Conservation (phyloP, 2,113 vertebrate genomes). For the Prunella himalayana region DNA sequence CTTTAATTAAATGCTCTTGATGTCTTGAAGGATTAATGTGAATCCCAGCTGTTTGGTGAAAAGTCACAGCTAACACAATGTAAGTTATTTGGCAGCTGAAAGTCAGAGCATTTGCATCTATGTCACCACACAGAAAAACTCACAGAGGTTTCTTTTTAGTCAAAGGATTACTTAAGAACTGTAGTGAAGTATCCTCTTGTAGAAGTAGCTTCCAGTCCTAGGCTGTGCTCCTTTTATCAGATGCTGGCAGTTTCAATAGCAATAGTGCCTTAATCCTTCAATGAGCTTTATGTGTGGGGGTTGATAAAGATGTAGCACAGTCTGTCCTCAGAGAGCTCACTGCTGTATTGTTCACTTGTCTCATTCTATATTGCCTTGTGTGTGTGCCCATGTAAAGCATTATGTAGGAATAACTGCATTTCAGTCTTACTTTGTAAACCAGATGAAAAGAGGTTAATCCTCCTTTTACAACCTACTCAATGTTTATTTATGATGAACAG, state of each 20-base stretch:
- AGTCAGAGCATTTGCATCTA: not conserved
- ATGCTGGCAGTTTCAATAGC: not conserved
- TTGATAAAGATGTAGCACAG: not conserved
- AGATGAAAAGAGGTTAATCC: not conserved
- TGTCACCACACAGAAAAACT: not conserved
- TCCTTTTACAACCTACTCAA: not conserved
- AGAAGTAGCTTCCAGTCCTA: not conserved
- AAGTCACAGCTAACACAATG: not conserved
- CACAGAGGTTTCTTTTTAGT: not conserved
- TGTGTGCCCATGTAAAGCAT: not conserved
- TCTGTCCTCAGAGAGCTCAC: not conserved
- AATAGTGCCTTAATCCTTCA: not conserved
- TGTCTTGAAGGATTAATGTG: not conserved
- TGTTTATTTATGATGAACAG: not conserved
- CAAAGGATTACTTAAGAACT: not conserved
- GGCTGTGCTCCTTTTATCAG: not conserved
- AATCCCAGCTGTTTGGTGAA: not conserved
- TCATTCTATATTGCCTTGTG: not conserved
- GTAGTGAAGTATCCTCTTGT: not conserved
- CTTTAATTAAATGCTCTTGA: not conserved
- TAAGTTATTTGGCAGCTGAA: not conserved
- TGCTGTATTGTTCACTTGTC: not conserved
- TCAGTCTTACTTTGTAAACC: not conserved
- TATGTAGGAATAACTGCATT: not conserved
- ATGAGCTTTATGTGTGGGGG: not conserved